Evolutionary conservation across 2,888 invertebrate species (phyloP), one percentile per base, ranked within the genome.

Genomic region (Rosalia funebris): DNA sequence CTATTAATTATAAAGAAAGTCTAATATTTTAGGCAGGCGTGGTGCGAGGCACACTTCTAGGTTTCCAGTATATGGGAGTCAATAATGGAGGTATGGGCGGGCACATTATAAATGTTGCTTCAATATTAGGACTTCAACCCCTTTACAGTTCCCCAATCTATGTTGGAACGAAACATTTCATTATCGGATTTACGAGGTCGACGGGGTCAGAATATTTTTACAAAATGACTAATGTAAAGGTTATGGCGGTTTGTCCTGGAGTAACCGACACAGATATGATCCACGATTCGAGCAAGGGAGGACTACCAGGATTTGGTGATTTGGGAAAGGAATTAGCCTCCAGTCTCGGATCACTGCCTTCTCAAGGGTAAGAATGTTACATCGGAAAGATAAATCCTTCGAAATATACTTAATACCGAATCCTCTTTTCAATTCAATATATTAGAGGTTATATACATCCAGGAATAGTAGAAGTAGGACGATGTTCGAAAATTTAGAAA

Each of bases 61-160:
- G 63, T 36, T 64, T 70, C 36, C 64, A 71, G 52, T 83, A 85
- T 71, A 85, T 88, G 85, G 81, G 85, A n/a, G 83, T 79, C 46
- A 82, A 85, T 60, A 83, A 81, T 56, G 83, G 84, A 0, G 86
- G 86, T 0, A 78, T 77, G 11, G 89, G 89, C 7, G 89, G 89
- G 0, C 83, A 84, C 0, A 85, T 90, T 45, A 82, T 90, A 77
- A 84, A 64, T 69, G 50, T 65, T 7, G 83, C 87, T 0, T 88
- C 89, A 0, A 84, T 86, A 15, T 83, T 85, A 59, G 89, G 88
- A 0, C 81, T 84, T 41, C 80, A 82, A 41, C 77, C 84, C 0
- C 79, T 83, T 34, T 83, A 83, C 17, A 84, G 81, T 19, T 72
- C 83, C 11, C 88, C 88, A 0, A 77, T 86, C n/a, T 88, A 88